A percentile compares a stretch with the other conserved stretches of the same genome.
Conservation (phyloP, 1,140 invertebrate genomes). For the Sinonovacula constricta region DNA sequence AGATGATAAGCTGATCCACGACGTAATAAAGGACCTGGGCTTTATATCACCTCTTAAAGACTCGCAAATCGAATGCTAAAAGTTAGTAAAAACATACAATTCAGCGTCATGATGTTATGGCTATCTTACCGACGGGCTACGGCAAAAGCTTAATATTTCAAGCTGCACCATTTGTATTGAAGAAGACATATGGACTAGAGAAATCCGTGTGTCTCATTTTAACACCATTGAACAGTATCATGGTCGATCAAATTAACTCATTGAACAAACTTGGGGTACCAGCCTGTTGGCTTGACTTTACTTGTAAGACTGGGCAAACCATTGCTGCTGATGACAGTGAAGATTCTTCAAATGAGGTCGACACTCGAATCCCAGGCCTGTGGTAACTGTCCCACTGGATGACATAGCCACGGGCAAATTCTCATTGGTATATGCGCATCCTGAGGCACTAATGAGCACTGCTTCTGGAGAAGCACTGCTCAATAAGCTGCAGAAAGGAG, state of each 20-base stretch:
- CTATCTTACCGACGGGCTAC: no score
- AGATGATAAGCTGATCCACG: no score
- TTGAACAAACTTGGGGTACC: slow-evolving; percentile 5
- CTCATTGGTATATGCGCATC: neutral
- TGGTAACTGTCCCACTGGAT: neutral
- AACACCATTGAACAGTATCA: slow-evolving; percentile 16
- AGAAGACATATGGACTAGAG: neutral
- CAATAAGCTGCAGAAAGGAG: slow-evolving; percentile 6
- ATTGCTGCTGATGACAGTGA: slow-evolving; percentile 1
- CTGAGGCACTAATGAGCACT: slow-evolving; percentile 3
- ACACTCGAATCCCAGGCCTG: no score
- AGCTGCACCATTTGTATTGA: slow-evolving; percentile 15
- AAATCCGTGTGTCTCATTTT: slow-evolving; percentile 14
- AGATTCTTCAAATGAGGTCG: no score
- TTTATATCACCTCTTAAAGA: no score
- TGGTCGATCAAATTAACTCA: slow-evolving; percentile 15
- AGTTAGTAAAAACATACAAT: no score
- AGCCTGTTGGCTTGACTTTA: slow-evolving; percentile 9
- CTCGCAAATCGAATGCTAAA: no score
- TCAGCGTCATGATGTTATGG: no score
- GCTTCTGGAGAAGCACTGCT: slow-evolving; percentile 1
- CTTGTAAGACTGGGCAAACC: slow-evolving; percentile 16
- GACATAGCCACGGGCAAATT: neutral
- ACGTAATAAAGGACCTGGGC: no score
- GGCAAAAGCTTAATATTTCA: no score